A percentile compares a stretch with the other conserved stretches of the same genome.
Conservation (phyloP, 2,797 vertebrate species). For the Helarctos malayanus region DNA sequence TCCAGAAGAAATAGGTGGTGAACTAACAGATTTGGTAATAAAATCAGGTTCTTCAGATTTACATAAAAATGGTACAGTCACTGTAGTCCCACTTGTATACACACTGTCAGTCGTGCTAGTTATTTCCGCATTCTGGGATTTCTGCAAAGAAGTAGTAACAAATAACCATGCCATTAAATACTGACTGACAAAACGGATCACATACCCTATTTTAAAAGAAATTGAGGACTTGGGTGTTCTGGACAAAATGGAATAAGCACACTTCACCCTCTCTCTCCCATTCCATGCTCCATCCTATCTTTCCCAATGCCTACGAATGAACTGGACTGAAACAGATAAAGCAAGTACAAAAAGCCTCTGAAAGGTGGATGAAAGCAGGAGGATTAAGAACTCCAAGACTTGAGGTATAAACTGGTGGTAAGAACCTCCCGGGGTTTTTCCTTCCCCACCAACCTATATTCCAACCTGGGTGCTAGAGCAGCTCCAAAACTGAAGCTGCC, state of each 20-base stretch:
- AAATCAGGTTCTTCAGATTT: constrained; percentile 84
- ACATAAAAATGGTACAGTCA: neutral
- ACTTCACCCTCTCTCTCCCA: neutral
- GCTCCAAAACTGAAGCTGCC: neutral
- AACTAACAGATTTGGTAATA: constrained; percentile 60
- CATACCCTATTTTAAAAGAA: neutral
- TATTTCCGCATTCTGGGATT: constrained; percentile 74
- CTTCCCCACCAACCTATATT: neutral
- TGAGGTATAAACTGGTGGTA: neutral
- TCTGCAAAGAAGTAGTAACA: constrained; percentile 73
- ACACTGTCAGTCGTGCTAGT: constrained; percentile 72
- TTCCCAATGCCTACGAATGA: neutral
- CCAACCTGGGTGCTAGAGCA: neutral
- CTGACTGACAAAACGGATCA: constrained; percentile 1
- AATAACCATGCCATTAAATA: constrained; percentile 28
- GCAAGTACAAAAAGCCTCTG: neutral
- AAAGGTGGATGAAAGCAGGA: neutral
- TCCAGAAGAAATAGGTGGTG: constrained; percentile 67
- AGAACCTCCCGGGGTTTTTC: neutral
- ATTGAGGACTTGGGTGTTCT: neutral
- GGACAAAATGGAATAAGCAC: neutral
- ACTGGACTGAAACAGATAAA: neutral
- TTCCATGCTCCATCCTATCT: neutral
- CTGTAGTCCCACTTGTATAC: constrained; percentile 72
- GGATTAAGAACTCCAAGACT: neutral